These are phyloP conservation scores for Hemithea aestivaria DNA, from an alignment of 2,888 invertebrate species.

Conservation along the genomic window DNA sequence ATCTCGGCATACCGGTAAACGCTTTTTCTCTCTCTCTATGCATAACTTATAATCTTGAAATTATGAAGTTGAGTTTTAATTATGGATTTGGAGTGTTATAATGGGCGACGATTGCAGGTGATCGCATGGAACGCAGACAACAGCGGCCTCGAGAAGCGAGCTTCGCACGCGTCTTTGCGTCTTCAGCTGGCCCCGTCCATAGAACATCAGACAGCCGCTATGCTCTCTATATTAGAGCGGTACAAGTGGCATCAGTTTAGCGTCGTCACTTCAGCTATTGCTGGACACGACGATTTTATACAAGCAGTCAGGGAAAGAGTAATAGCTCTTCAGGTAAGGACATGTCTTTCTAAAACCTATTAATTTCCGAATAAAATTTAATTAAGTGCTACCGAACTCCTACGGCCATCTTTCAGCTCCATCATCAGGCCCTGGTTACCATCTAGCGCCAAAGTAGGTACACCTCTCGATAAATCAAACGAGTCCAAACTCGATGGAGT, in stretches of 20 bases:
- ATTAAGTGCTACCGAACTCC: no score
- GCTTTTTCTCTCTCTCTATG: constrained; percentile 36
- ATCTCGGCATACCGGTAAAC: constrained; percentile 92
- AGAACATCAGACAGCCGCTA: constrained; percentile 97
- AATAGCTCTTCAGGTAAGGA: constrained; percentile 86
- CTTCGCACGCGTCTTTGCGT: constrained; percentile 92
- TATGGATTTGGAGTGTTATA: constrained; percentile 4
- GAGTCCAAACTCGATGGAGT: no score
- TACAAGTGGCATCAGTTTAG: constrained; percentile 98
- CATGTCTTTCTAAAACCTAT: no score
- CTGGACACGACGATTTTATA: constrained; percentile 97
- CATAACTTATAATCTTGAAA: constrained; percentile 13
- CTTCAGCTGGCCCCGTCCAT: constrained; percentile 97
- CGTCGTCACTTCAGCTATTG: constrained; percentile 95
- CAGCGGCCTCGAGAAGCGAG: constrained; percentile 89
- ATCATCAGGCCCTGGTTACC: no score
- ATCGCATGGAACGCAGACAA: constrained; percentile 99
- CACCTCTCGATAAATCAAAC: no score
- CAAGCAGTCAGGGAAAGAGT: constrained; percentile 94
- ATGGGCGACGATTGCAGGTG: constrained; percentile 66
- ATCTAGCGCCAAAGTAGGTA: no score
- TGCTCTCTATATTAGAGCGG: constrained; percentile 95
- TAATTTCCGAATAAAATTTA: no score
- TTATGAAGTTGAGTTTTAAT: constrained; percentile 7
- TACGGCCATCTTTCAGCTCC: no score